phyloP scores from a whole-genome alignment of 2,113 vertebrate genomes.

The Eurypyga helias region DNA sequence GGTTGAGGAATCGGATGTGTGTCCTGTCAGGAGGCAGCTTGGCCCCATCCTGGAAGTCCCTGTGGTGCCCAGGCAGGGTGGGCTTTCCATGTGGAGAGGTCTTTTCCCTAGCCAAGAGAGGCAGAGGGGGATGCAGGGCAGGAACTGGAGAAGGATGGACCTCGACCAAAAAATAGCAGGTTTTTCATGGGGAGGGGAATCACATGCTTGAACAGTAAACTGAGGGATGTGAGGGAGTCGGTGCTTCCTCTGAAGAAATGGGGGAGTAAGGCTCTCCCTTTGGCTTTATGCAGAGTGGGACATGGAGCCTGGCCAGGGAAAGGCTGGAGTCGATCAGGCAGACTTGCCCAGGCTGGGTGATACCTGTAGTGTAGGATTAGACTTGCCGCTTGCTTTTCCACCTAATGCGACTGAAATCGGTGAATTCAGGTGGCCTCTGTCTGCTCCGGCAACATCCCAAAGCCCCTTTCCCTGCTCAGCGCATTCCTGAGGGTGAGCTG shows the following conservation, averaged over 20 bases:
- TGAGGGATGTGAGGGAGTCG: not conserved
- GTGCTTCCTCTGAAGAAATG: not conserved
- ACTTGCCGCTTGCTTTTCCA: not conserved
- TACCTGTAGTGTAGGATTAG: not conserved
- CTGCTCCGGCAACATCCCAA: not conserved
- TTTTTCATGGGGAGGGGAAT: not conserved
- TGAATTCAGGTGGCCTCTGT: not conserved
- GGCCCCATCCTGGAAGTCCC: not conserved
- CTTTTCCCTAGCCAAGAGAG: not conserved
- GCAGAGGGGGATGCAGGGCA: not conserved
- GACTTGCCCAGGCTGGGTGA: not conserved
- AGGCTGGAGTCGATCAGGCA: accelerated
- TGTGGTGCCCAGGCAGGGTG: not conserved
- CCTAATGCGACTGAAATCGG: accelerated
- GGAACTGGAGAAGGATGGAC: not conserved
- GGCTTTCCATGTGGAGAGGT: not conserved
- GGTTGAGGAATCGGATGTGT: accelerated
- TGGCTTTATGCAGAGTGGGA: not conserved
- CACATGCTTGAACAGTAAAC: accelerated
- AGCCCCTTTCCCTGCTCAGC: accelerated
- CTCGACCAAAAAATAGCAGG: not conserved
- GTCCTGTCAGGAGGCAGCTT: not conserved
- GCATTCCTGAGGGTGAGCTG: accelerated
- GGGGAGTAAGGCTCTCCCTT: not conserved
- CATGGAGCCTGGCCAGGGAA: accelerated